Conservation (phyloP, 2,113 vertebrate genomes). For the Opisthocomus hoazin region DNA sequence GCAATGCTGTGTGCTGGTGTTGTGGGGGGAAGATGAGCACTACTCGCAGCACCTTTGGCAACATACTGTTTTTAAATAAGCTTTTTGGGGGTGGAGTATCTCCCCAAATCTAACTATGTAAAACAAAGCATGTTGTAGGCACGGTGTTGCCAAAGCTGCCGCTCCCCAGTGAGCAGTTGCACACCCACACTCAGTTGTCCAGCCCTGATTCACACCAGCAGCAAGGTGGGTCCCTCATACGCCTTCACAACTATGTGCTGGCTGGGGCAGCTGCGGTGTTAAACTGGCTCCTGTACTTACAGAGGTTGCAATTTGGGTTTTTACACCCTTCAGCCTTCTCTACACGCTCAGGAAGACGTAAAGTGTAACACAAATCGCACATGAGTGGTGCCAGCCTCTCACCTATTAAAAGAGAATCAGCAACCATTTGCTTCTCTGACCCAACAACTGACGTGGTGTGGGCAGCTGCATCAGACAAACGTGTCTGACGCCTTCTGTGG, state of each 20-base stretch:
- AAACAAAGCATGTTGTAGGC: not conserved
- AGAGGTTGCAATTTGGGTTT: accelerated
- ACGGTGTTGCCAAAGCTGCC: not conserved
- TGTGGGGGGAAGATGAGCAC: not conserved
- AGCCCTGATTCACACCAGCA: not conserved
- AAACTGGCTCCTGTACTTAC: not conserved
- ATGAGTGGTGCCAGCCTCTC: not conserved
- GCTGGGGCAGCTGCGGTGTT: not conserved
- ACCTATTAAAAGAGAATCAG: not conserved
- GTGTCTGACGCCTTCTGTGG: not conserved
- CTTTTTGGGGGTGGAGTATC: not conserved
- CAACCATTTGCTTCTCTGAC: not conserved
- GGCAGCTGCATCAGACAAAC: not conserved
- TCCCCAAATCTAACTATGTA: not conserved
- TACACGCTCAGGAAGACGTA: not conserved
- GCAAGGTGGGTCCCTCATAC: not conserved
- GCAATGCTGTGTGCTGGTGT: not conserved
- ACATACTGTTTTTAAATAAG: not conserved
- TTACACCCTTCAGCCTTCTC: not conserved
- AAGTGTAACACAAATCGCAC: not conserved
- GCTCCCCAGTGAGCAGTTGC: not conserved
- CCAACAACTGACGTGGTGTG: not conserved
- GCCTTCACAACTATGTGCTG: not conserved
- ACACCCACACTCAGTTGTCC: not conserved
- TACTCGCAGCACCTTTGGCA: not conserved